Percentiles rank a stretch among this genome's conserved stretches.
These are phyloP conservation scores for Masticophis lateralis DNA, from an alignment of 2,797 vertebrate genomes.

Conservation along the genomic window DNA sequence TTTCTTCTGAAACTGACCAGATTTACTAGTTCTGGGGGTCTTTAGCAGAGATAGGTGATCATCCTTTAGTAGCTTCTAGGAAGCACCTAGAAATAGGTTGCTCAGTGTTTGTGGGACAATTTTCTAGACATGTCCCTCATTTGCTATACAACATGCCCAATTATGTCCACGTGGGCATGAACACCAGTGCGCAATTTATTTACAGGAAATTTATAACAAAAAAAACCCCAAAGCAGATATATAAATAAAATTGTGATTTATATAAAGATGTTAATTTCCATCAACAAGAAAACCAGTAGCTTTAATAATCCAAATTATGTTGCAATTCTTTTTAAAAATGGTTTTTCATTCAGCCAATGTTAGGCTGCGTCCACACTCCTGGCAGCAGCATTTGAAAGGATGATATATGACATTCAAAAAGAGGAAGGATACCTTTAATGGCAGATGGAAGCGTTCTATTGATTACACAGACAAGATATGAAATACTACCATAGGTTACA, in stretches of 20 bases:
- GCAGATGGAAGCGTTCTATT: constrained; percentile 66
- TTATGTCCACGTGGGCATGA: neutral
- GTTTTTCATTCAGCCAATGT: constrained; percentile 21
- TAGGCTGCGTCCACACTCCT: constrained; percentile 16
- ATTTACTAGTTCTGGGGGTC: neutral
- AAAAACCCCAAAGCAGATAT: neutral
- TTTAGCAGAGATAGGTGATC: neutral
- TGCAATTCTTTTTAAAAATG: neutral
- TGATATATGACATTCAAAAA: constrained; percentile 65
- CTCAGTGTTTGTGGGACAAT: neutral
- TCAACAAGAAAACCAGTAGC: neutral
- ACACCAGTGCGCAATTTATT: neutral
- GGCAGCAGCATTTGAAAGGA: constrained; percentile 51
- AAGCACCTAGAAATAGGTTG: neutral
- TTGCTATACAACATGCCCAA: neutral
- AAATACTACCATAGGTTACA: constrained; percentile 48
- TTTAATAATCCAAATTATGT: neutral
- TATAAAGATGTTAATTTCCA: neutral
- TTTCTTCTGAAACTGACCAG: neutral
- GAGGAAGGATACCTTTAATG: constrained; percentile 65
- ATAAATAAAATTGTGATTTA: neutral
- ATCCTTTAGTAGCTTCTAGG: too few species aligned
- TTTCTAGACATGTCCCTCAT: neutral
- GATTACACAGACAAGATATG: constrained; percentile 61
- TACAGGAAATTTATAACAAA: neutral